A percentile compares a stretch with the other conserved stretches of the same genome.
phyloP scores from a whole-genome alignment of 2,113 vertebrate genomes.

The Motacilla tschutschensis region DNA sequence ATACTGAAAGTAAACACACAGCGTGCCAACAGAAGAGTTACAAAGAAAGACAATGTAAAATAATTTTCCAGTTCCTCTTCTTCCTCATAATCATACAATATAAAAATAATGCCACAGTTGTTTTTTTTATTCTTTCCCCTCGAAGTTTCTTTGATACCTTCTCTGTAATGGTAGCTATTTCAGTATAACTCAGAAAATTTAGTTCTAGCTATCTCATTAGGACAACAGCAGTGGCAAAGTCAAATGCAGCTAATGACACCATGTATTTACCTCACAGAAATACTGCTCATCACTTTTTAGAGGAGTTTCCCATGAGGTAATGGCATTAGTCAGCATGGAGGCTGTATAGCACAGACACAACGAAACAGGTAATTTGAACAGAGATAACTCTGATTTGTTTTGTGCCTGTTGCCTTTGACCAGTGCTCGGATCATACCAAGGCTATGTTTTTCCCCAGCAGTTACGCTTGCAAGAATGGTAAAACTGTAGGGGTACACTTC shows the following conservation, averaged over 20 bases:
- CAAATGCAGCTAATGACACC: conserved; percentile 6
- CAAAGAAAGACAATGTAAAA: neutral
- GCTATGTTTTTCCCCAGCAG: neutral
- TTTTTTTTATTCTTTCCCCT: neutral
- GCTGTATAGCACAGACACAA: neutral
- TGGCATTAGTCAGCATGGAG: conserved; percentile 37
- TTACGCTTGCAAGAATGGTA: neutral
- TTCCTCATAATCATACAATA: neutral
- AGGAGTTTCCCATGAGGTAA: conserved; percentile 65
- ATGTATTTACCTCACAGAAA: neutral
- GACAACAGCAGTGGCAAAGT: neutral
- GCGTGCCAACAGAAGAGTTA: neutral
- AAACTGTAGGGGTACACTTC: neutral
- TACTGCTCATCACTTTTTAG: conserved; percentile 27
- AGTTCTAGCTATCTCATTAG: neutral
- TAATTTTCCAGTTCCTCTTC: neutral
- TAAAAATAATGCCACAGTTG: neutral
- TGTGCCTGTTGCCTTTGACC: neutral
- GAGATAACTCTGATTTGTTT: neutral
- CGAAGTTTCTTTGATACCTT: neutral
- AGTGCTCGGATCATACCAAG: neutral
- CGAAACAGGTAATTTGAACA: neutral
- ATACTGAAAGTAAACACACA: neutral
- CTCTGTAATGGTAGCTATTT: neutral
- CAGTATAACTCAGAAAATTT: neutral